A percentile compares a stretch with the other conserved stretches of the same genome.
Conservation (phyloP, 2,888 invertebrate species). For the Strigamia crassipes region DNA sequence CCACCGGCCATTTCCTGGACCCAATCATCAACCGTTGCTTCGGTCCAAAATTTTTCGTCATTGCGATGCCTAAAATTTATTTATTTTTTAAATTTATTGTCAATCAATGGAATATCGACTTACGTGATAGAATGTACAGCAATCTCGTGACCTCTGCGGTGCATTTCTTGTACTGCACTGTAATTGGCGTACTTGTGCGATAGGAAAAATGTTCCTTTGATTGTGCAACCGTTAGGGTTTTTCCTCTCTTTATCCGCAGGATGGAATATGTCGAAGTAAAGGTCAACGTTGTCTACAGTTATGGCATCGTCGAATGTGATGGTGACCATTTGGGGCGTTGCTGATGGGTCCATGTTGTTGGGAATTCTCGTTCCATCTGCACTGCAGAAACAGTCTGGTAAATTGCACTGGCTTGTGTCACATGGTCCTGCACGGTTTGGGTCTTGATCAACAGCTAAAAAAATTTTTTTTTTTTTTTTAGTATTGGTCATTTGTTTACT, state of each 20-base stretch:
- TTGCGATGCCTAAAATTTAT: slow-evolving; percentile 68
- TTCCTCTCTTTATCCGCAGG: slow-evolving; percentile 52
- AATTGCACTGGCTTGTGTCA: slow-evolving; percentile 55
- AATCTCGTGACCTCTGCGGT: slow-evolving; percentile 84
- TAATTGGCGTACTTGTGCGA: slow-evolving; percentile 58
- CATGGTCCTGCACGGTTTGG: slow-evolving; percentile 57
- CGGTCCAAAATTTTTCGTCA: slow-evolving; percentile 86
- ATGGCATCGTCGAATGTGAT: slow-evolving; percentile 58
- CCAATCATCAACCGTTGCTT: slow-evolving; percentile 89
- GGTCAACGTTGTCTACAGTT: slow-evolving; percentile 58
- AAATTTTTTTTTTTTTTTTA: too few species aligned
- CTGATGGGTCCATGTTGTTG: slow-evolving; percentile 54
- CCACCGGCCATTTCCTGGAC: slow-evolving; percentile 92
- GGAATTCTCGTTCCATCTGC: slow-evolving; percentile 57
- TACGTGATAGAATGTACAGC: slow-evolving; percentile 86
- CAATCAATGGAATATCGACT: background rate
- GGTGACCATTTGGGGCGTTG: slow-evolving; percentile 57
- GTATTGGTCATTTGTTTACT: background rate
- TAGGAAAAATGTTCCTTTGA: slow-evolving; percentile 57
- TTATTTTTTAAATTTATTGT: background rate
- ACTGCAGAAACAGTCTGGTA: slow-evolving; percentile 58
- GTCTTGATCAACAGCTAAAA: slow-evolving; percentile 55
- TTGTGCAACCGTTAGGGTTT: slow-evolving; percentile 57
- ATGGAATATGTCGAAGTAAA: slow-evolving; percentile 56
- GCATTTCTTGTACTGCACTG: slow-evolving; percentile 57